Evolutionary conservation across 2,797 vertebrate genomes (phyloP).

Genomic region (Sebastiscus albofasciatus): DNA sequence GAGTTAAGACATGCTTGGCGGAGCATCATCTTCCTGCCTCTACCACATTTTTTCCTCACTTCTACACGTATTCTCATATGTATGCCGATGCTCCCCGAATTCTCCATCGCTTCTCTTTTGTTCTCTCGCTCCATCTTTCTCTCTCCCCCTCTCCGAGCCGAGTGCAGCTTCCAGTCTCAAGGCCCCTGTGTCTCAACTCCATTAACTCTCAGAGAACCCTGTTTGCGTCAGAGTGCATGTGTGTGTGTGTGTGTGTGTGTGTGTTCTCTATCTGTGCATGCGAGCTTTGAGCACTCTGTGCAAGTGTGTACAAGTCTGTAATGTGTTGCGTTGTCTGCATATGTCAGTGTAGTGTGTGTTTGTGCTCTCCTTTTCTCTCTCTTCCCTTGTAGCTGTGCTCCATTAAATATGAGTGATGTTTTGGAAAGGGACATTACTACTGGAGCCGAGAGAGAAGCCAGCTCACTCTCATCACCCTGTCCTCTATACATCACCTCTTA

Average conservation of each 20-base stretch:
- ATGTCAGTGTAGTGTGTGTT: slow-evolving; percentile 31
- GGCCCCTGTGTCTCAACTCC: slow-evolving; percentile 55
- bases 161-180: slow-evolving; percentile 46
- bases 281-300: slow-evolving; percentile 35
- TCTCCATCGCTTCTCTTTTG: neutral
- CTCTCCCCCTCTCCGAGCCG: neutral
- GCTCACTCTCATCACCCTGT: slow-evolving; percentile 74
- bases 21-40: neutral
- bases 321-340: slow-evolving; percentile 42
- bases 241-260: slow-evolving; percentile 13
- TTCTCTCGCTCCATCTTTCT: neutral
- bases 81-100: slow-evolving; percentile 1
- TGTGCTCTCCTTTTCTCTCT: slow-evolving; percentile 52
- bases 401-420: slow-evolving; percentile 84
- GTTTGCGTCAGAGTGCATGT: slow-evolving; percentile 39
- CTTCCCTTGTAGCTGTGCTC: slow-evolving; percentile 67
- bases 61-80: slow-evolving; percentile 8
- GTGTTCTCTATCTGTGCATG: slow-evolving; percentile 5
- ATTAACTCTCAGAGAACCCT: slow-evolving; percentile 59
- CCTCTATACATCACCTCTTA: slow-evolving; percentile 75
- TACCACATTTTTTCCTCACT: neutral
- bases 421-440: slow-evolving; percentile 74
- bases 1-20: slow-evolving; percentile 5
- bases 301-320: slow-evolving; percentile 36
- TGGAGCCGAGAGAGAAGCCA: slow-evolving; percentile 72